These are phyloP conservation scores for Siderastrea radians DNA, from an alignment of 92 coral and sea anemone genomes.

Conservation along the genomic window DNA sequence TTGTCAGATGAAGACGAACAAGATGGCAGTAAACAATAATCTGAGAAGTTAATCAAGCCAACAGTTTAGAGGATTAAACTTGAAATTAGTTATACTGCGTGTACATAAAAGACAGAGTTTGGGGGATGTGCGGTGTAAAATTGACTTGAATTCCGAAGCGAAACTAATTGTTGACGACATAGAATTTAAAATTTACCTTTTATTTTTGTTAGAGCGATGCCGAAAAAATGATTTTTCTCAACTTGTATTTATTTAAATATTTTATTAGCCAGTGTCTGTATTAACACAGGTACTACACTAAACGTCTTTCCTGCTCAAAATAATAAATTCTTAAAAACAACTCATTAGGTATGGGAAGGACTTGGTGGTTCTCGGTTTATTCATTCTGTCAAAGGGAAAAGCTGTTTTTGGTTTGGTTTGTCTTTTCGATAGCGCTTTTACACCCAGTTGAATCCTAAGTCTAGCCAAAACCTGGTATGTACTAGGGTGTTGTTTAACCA, in stretches of 20 bases:
- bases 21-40: not conserved
- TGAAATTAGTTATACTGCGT: not conserved
- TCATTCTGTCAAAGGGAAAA: too few species aligned
- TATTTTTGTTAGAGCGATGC: not conserved
- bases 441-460: too few species aligned
- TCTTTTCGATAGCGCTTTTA: too few species aligned
- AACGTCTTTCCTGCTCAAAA: too few species aligned
- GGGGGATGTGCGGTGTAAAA: not conserved
- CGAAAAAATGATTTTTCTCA: not conserved
- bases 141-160: not conserved
- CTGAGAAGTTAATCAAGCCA: not conserved
- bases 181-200: not conserved
- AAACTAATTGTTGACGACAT: not conserved
- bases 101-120: not conserved
- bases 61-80: not conserved
- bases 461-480: too few species aligned
- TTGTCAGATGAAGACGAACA: conserved; percentile 35
- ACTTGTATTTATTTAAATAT: not conserved
- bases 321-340: too few species aligned
- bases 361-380: too few species aligned
- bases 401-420: too few species aligned
- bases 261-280: not conserved
- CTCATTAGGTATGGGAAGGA: too few species aligned
- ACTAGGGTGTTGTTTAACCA: too few species aligned
- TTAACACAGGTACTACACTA: too few species aligned